phyloP scores from a whole-genome alignment of 2,113 vertebrate genomes.

The Neogale vison region DNA sequence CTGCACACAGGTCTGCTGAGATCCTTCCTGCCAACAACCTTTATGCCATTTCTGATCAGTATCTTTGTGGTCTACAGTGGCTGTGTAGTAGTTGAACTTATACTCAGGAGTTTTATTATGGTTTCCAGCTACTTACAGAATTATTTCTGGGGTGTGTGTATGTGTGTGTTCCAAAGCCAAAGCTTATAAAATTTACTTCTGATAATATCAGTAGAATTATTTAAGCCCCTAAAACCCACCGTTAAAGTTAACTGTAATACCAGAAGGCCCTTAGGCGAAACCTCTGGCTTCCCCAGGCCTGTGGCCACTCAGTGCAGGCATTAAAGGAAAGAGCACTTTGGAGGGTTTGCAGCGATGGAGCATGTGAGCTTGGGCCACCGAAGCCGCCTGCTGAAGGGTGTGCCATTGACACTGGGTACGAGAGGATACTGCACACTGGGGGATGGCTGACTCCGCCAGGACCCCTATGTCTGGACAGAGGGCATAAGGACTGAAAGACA shows the following conservation, averaged over 20 bases:
- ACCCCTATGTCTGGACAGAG: background rate
- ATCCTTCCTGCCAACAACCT: background rate
- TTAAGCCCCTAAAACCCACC: slow-evolving; percentile 12
- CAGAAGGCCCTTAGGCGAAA: background rate
- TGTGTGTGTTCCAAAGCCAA: background rate
- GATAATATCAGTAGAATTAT: slow-evolving; percentile 22
- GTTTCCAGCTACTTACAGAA: background rate
- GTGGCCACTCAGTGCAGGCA: background rate
- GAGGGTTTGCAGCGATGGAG: background rate
- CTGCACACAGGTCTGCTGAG: background rate
- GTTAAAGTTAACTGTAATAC: background rate
- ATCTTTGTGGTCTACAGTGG: background rate
- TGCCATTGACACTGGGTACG: rapidly evolving
- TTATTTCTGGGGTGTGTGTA: background rate
- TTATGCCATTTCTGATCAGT: background rate
- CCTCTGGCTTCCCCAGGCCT: background rate
- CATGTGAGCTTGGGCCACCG: rapidly evolving
- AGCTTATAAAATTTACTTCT: slow-evolving; percentile 40
- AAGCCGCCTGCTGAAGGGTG: background rate
- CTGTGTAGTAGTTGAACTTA: too few species aligned
- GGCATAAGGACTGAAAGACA: background rate
- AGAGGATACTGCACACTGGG: too few species aligned
- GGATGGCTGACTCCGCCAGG: rapidly evolving
- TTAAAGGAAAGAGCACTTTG: background rate
- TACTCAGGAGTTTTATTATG: background rate